phyloP scores from a whole-genome alignment of 2,113 vertebrate species.

The Etheostoma cragini region DNA sequence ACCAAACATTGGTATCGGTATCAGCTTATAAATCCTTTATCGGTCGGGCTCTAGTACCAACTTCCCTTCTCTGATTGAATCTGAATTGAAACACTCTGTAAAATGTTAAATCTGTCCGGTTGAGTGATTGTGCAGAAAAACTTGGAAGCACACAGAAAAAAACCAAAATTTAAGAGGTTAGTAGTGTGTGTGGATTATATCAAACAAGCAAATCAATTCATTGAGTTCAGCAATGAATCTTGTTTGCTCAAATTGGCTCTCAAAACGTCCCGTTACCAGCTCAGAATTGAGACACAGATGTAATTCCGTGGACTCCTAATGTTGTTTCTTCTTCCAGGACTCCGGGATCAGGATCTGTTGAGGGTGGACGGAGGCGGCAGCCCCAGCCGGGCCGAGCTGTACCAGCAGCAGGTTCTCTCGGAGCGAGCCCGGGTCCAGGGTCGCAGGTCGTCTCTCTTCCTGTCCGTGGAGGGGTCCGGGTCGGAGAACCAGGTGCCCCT shows the following conservation, averaged over 20 bases:
- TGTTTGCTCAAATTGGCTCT: not conserved
- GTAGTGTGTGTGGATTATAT: too few relatives aligned
- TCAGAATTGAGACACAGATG: not conserved
- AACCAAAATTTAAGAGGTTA: too few relatives aligned
- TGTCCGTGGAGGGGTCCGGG: conserved; percentile 92
- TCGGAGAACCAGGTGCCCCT: conserved; percentile 85
- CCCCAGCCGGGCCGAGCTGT: conserved; percentile 88
- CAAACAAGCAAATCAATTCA: not conserved
- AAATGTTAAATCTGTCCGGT: too few relatives aligned
- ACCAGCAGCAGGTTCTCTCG: conserved; percentile 87
- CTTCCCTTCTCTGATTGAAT: too few relatives aligned
- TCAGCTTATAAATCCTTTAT: too few relatives aligned
- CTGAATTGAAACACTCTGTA: too few relatives aligned
- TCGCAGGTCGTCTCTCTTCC: conserved; percentile 94
- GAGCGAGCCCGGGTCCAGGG: conserved; percentile 84
- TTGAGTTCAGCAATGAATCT: not conserved
- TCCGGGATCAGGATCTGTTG: conserved; percentile 66
- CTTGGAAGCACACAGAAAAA: too few relatives aligned
- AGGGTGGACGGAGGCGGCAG: conserved; percentile 82
- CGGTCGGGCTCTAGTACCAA: too few relatives aligned
- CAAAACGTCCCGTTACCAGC: not conserved
- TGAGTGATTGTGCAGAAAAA: too few relatives aligned
- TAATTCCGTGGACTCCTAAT: not conserved
- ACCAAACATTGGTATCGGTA: too few relatives aligned
- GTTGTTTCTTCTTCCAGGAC: conserved; percentile 27